Evolutionary conservation across 2,888 invertebrate genomes (phyloP).

Genomic region (Fragum whitleyi): DNA sequence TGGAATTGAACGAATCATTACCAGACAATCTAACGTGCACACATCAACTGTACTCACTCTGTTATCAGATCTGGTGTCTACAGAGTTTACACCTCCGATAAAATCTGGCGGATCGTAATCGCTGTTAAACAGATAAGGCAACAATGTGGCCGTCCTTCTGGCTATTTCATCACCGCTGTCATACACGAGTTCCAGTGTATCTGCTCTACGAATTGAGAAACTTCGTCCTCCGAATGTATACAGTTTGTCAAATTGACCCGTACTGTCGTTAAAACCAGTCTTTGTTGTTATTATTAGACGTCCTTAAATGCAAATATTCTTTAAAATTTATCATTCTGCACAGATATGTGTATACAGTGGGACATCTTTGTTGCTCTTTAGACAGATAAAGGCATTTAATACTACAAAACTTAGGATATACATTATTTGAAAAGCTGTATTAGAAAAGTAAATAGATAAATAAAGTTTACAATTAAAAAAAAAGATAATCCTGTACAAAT

Average conservation of each 20-base stretch:
- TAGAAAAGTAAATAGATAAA: no score
- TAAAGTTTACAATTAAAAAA: no score
- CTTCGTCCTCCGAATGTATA: constrained; percentile 70
- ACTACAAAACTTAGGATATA: no score
- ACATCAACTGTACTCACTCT: constrained; percentile 68
- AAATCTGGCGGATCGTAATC: constrained; percentile 16
- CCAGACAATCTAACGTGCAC: no score
- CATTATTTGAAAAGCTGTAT: no score
- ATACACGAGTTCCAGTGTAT: constrained; percentile 64
- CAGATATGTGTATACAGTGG: no score
- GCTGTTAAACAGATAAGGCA: constrained; percentile 66
- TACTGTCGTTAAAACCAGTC: constrained; percentile 56
- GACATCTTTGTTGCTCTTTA: no score
- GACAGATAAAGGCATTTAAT: no score
- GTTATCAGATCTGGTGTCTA: constrained; percentile 69
- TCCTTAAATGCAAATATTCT: constrained; percentile 61
- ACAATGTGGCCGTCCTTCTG: constrained; percentile 39
- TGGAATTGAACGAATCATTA: no score
- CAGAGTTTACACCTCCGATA: constrained; percentile 3
- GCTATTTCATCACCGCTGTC: constrained; percentile 68
- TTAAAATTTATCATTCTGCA: no score
- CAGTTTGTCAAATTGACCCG: constrained; percentile 62
- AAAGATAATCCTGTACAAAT: no score
- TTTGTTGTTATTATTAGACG: constrained; percentile 63
- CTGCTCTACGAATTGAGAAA: constrained; percentile 64